Evolutionary conservation across 2,888 invertebrate genomes (phyloP), one percentile per base, ranked within the genome.

Genomic region (Achlya flavicornis): DNA sequence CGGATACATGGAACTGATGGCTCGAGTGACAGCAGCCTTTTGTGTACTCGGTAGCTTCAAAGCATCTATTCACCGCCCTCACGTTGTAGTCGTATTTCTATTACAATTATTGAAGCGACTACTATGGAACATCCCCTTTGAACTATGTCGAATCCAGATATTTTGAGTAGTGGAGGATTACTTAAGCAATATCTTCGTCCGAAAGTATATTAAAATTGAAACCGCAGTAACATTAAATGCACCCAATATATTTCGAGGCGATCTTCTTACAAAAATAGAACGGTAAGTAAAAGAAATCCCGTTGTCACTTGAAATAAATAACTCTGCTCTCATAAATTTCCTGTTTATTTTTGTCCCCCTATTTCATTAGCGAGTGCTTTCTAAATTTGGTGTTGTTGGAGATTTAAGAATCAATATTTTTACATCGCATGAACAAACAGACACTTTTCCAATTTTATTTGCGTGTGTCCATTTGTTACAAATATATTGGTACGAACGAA

Each of bases 281-380:
- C 83, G 84, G 82, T 86, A 86, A 86, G 86, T 80, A 81, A 85
- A 86, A 77, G 82, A 87, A 85, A 84, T 86, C 82, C 83, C 79
- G 84, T 79, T 89, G 91, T 89, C 90, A 87, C 88, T 85, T 87
- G 83, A 87, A 88, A 91, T 91, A 89, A 88, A 91, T 89, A 88
- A 83, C 81, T 77, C 80, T 74, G 75, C 79, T 86, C 86, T 84
- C 87, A 88, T 85, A 87, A 86, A 88, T 90, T 88, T 89, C 88
- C 83, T 80, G 90, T 86, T 87, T 92, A 92, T 92, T 92, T 90
- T 85, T 76, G 89, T 88, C 79, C 78, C 87, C 85, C 84, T 76
- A 70, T 78, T 76, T 74, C 70, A 78, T 72, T 66, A 62, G 38
- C 69, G 75, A 67, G 75, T 77, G 80, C 72, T 78, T 79, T 84